Evolutionary conservation across 2,113 vertebrate species (phyloP).

Genomic region (Motacilla alba): DNA sequence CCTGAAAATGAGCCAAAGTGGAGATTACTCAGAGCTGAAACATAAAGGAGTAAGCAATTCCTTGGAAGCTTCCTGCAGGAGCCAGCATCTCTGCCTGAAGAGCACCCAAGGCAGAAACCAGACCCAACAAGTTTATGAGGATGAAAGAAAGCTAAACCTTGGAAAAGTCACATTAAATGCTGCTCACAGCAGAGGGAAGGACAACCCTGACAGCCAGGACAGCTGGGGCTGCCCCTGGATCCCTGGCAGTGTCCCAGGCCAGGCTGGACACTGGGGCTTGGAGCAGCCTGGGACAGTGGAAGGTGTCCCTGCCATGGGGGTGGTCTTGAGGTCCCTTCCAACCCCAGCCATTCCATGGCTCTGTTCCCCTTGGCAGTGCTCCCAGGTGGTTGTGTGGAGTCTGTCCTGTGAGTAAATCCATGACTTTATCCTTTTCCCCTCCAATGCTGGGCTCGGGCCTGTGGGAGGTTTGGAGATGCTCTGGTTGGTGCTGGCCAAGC

Average conservation of each 20-base stretch:
- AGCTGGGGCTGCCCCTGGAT: background rate
- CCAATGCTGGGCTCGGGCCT: background rate
- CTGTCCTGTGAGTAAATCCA: background rate
- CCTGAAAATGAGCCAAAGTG: background rate
- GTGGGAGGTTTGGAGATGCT: background rate
- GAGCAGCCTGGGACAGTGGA: fast-evolving
- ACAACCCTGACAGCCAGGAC: background rate
- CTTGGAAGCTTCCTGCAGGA: background rate
- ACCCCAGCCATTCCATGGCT: background rate
- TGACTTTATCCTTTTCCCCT: background rate
- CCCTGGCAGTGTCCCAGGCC: background rate
- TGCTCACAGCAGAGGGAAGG: background rate
- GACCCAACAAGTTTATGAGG: background rate
- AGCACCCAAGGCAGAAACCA: background rate
- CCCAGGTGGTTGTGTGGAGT: background rate
- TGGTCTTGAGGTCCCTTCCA: background rate
- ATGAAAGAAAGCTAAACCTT: background rate
- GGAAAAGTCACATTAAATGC: background rate
- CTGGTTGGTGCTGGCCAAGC: background rate
- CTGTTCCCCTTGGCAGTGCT: background rate
- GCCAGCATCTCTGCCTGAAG: background rate
- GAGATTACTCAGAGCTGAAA: background rate
- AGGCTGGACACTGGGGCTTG: background rate
- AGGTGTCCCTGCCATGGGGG: background rate
- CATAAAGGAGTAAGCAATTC: background rate